Conservation (phyloP, 2,797 vertebrate species). For the Holocentrus rufus region DNA sequence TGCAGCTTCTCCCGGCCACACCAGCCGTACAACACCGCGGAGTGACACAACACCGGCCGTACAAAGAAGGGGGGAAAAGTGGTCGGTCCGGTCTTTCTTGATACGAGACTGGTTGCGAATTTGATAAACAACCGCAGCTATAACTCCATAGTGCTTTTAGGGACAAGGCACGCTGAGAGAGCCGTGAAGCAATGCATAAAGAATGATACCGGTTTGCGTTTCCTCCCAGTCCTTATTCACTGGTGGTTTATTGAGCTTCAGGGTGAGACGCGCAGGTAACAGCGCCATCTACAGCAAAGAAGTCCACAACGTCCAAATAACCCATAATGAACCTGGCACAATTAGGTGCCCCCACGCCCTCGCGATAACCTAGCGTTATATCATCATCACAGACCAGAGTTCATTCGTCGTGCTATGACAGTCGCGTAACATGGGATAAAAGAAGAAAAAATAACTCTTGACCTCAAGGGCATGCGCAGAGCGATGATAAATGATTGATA, state of each 20-base stretch:
- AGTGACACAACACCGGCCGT: not conserved
- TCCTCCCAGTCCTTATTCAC: conserved; percentile 37
- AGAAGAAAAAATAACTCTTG: too few relatives aligned
- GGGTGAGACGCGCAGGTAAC: not conserved
- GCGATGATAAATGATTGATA: too few relatives aligned
- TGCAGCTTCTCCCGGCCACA: conserved; percentile 20
- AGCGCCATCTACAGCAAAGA: conserved; percentile 19
- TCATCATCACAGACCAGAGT: too few relatives aligned
- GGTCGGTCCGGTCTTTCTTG: not conserved
- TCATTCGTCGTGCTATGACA: too few relatives aligned
- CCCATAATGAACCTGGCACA: not conserved
- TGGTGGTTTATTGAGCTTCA: conserved; percentile 9
- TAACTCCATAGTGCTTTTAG: not conserved
- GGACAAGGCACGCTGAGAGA: not conserved
- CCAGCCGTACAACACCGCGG: not conserved
- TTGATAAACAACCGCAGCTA: not conserved
- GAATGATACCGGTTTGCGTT: not conserved
- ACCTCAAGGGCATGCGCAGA: too few relatives aligned
- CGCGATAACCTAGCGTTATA: too few relatives aligned
- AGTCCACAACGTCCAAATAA: not conserved
- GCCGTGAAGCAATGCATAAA: not conserved
- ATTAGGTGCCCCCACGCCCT: too few relatives aligned
- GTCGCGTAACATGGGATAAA: too few relatives aligned
- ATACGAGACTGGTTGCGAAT: not conserved
- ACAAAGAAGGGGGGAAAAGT: not conserved